Percentiles rank a stretch among this genome's conserved stretches.
These are phyloP conservation scores for Numenius phaeopus DNA, from an alignment of 2,797 vertebrate genomes.

Conservation along the genomic window DNA sequence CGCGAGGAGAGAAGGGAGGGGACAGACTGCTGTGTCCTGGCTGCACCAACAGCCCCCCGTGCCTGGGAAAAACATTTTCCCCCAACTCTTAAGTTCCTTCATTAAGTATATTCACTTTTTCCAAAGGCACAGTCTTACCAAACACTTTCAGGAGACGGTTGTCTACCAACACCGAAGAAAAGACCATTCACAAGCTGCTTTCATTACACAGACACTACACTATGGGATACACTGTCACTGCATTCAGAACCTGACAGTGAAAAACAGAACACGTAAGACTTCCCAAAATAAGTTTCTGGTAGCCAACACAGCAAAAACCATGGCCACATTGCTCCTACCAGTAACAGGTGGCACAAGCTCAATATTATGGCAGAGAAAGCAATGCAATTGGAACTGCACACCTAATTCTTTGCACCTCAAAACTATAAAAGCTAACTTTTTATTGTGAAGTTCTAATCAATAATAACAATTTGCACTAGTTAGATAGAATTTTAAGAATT, in stretches of 20 bases:
- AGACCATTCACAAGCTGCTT: not conserved
- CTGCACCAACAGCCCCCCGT: rapidly evolving
- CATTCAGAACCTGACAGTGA: not conserved
- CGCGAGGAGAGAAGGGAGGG: not conserved
- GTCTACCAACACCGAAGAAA: not conserved
- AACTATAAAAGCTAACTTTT: not conserved
- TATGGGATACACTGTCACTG: rapidly evolving
- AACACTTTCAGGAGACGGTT: not conserved
- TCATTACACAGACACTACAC: not conserved
- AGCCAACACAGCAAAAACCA: not conserved
- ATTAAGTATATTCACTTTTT: not conserved
- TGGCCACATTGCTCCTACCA: not conserved
- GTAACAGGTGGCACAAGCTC: not conserved
- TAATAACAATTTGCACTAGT: not conserved
- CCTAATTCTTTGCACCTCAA: not conserved
- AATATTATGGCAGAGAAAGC: not conserved
- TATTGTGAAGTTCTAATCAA: not conserved
- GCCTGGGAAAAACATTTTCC: not conserved
- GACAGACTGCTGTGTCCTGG: rapidly evolving
- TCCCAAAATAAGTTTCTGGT: not conserved
- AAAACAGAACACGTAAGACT: not conserved
- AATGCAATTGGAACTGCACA: not conserved
- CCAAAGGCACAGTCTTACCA: not conserved
- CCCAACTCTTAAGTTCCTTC: not conserved
- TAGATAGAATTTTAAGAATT: not conserved